These are phyloP conservation scores for Apostichopus californicus DNA, from an alignment of 35 echinoderm and acorn worm species.

Conservation along the genomic window DNA sequence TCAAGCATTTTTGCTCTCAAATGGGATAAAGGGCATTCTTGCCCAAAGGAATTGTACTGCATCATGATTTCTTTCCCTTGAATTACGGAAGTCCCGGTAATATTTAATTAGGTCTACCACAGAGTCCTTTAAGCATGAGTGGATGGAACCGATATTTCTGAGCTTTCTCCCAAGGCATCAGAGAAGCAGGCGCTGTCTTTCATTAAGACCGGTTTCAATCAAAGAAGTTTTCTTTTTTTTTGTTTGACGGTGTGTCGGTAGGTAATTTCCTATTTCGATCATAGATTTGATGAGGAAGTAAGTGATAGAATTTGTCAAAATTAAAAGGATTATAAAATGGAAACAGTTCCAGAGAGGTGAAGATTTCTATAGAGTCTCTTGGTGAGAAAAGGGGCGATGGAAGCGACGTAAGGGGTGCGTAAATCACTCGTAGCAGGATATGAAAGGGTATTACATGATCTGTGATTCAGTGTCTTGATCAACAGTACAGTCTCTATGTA, in stretches of 20 bases:
- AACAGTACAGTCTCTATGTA: too few species aligned
- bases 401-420: too few species aligned
- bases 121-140: background rate
- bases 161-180: background rate
- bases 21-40: background rate
- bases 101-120: constrained; percentile 18
- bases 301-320: background rate
- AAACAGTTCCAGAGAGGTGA: too few species aligned
- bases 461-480: too few species aligned
- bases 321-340: background rate
- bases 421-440: too few species aligned
- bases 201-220: background rate
- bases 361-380: too few species aligned
- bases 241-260: background rate
- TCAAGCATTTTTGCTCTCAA: background rate
- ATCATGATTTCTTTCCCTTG: background rate
- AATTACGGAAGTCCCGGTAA: background rate
- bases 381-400: too few species aligned
- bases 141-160: background rate
- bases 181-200: background rate
- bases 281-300: too few species aligned
- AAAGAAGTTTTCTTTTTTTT: background rate
- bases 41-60: background rate
- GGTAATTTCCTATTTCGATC: too few species aligned
- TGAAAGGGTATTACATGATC: too few species aligned